Conservation (phyloP, 2,888 invertebrate genomes). For the Listrodromus nycthemerus region DNA sequence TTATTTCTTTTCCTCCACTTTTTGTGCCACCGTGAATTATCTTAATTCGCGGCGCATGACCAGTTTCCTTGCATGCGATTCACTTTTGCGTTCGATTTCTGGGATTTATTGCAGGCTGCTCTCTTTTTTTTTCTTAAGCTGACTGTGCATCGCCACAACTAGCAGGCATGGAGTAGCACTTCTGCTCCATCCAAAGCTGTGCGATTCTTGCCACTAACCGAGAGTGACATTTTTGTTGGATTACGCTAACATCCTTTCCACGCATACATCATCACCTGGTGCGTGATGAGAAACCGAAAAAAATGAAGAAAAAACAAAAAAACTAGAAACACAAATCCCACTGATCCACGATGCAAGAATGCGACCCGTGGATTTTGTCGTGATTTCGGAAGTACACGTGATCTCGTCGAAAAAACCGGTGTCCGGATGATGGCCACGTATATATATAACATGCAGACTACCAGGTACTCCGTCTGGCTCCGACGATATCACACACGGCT, state of each 20-base stretch:
- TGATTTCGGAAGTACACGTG: slow-evolving; percentile 58
- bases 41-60: no score
- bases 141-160: no score
- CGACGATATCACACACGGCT: slow-evolving; percentile 44
- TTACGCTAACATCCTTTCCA: neutral
- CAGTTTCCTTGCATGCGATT: no score
- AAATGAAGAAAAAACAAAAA: neutral
- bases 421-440: slow-evolving; percentile 41
- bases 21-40: no score
- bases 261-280: neutral
- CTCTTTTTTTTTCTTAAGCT: no score
- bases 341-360: slow-evolving; percentile 2
- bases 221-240: neutral
- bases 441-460: neutral
- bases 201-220: neutral
- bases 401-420: slow-evolving; percentile 48
- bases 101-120: no score
- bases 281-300: neutral
- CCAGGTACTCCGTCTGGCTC: slow-evolving; percentile 37
- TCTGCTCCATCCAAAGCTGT: no score
- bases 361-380: slow-evolving; percentile 21
- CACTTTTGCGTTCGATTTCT: no score
- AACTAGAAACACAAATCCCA: slow-evolving; percentile 11
- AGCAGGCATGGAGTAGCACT: no score
- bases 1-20: neutral